Evolutionary conservation across 2,113 vertebrate genomes (phyloP), one percentile per base, ranked within the genome.

Genomic region (Bufo bufo): DNA sequence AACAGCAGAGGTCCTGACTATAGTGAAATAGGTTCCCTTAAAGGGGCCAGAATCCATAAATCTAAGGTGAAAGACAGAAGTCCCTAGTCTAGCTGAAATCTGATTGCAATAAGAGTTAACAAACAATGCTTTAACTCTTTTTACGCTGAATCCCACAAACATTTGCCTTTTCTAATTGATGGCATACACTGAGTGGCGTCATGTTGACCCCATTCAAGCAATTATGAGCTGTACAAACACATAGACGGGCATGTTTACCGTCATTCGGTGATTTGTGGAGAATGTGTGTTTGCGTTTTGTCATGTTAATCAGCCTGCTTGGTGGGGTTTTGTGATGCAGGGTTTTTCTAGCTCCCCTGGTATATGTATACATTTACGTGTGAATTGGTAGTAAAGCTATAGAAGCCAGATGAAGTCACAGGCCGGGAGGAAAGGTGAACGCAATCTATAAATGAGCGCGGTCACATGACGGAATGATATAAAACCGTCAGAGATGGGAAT

Each of bases 181-280:
- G 43, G 45, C 81, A 83, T 65, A 49, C 63, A 69, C 61, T 11
- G 61, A 6, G 61, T 83, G 81, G 81, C 63, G 81, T 69, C 63
- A 66, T 69, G 63, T 49, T 83, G 81, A 83, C 59, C 81, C 63
- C 81, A 83, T 49, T n/a, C 49, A 69, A 49, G 59, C 47, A 83
- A 83, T 83, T 83, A 83, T 14, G 81, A 49, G 45, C n/a, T 83
- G 50, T 69, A 83, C 63, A 83, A 65, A 83, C 81, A 83, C 20
- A 69, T 69, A 69, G 81, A 52, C 23, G 45, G 47, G 81, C 63
- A 69, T 66, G 81, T 83, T 83, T 69, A 83, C 56, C 58, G 56
- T 81, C 79, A 81, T 80, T 45, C 56, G 9, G 56, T 61, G 77
- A 23, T 52, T 56, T 79, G 56, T 61, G 33, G 56, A 61, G 79